These are phyloP conservation scores for Rhipidura dahli DNA, from an alignment of 2,113 vertebrate genomes.

Conservation along the genomic window DNA sequence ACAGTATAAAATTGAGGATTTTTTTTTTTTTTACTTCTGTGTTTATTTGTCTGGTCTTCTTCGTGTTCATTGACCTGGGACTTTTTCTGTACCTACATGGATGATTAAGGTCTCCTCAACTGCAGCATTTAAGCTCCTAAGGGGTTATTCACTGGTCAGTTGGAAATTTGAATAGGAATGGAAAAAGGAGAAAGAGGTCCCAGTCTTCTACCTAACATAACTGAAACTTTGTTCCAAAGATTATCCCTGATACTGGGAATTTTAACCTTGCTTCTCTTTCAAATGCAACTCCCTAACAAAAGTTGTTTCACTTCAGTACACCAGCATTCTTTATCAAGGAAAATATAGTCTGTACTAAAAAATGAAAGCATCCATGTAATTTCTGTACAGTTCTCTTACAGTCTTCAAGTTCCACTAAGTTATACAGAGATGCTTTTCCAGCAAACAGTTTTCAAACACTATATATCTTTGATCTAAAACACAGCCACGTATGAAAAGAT, in stretches of 20 bases:
- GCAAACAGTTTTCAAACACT: background rate
- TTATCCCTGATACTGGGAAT: background rate
- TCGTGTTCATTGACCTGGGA: background rate
- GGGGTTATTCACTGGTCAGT: background rate
- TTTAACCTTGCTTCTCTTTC: background rate
- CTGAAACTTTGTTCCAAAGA: background rate
- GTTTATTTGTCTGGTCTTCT: background rate
- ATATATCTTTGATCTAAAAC: background rate
- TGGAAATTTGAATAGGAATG: background rate
- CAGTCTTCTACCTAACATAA: background rate
- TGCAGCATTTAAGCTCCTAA: background rate
- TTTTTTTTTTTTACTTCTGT: background rate
- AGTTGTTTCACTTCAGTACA: background rate
- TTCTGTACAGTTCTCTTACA: background rate
- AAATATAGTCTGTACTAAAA: background rate
- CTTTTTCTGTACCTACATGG: background rate
- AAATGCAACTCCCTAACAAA: background rate
- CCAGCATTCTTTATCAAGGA: background rate
- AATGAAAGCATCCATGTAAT: background rate
- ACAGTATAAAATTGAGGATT: background rate
- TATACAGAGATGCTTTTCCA: background rate
- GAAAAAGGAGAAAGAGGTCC: accelerated
- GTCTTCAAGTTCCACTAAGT: background rate
- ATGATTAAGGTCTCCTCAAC: background rate
- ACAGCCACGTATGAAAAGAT: background rate